Evolutionary conservation across 2,797 vertebrate genomes (phyloP).

Genomic region (Euphonia xanthogaster): DNA sequence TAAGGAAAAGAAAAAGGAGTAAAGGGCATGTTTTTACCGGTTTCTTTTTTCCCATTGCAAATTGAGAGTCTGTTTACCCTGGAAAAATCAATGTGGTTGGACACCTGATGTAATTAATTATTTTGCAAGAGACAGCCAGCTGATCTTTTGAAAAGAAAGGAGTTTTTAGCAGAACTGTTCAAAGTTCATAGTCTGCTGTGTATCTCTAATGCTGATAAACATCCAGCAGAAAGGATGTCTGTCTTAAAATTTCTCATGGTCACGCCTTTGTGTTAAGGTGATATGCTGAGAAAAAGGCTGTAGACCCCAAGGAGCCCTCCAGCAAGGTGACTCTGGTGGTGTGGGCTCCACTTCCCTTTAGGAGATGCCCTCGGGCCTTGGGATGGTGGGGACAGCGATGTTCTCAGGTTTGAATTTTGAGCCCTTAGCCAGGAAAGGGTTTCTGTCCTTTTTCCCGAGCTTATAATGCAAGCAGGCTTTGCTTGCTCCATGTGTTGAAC

Average conservation of each 20-base stretch:
- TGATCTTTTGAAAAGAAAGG: conserved; percentile 39
- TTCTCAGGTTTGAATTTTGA: not conserved
- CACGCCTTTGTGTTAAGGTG: not conserved
- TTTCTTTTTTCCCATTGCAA: not conserved
- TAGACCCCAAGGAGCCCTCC: not conserved
- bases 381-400: not conserved
- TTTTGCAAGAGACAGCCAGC: conserved; percentile 52
- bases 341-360: not conserved
- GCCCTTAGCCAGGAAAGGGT: not conserved
- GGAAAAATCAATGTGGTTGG: not conserved
- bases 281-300: not conserved
- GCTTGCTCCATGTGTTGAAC: not conserved
- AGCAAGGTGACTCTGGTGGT: not conserved
- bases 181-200: conserved; percentile 45
- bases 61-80: not conserved
- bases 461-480: not conserved
- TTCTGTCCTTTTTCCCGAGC: conserved; percentile 30
- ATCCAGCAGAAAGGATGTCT: not conserved
- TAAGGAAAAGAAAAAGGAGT: not conserved
- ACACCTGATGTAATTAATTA: conserved; percentile 25
- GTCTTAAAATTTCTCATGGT: not conserved
- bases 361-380: not conserved
- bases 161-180: not conserved
- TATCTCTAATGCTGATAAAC: conserved; percentile 35
- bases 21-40: not conserved